Conservation (phyloP, 2,113 vertebrate species). For the Phalacrocorax brasilianus region DNA sequence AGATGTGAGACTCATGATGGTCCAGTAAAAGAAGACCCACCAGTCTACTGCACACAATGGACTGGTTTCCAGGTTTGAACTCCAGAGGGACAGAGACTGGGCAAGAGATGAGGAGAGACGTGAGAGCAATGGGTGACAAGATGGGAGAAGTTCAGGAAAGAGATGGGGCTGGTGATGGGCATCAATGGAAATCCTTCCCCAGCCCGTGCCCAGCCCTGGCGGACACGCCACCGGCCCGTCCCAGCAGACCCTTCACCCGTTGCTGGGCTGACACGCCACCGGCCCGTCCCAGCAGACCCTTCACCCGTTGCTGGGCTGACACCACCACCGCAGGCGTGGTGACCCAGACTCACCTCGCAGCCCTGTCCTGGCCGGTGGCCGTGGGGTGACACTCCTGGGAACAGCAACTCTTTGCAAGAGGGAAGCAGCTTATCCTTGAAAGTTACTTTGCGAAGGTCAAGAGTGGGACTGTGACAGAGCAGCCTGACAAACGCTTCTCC, state of each 20-base stretch:
- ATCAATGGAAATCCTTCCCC: not conserved
- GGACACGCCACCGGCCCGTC: not conserved
- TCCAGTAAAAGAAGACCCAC: not conserved
- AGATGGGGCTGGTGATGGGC: not conserved
- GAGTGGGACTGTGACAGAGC: constrained; percentile 67
- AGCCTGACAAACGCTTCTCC: constrained; percentile 76
- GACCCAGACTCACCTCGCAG: not conserved
- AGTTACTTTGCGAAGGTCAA: constrained; percentile 68
- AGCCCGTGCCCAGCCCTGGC: not conserved
- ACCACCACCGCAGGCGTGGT: rapidly evolving
- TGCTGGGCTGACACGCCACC: not conserved
- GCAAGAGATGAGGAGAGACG: not conserved
- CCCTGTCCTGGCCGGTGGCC: not conserved
- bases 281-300: not conserved
- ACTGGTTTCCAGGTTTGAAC: not conserved
- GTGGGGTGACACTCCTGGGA: not conserved
- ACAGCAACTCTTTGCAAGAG: not conserved
- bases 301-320: not conserved
- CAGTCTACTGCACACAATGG: not conserved
- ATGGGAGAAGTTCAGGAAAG: not conserved
- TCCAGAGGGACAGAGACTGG: not conserved
- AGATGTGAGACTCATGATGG: not conserved
- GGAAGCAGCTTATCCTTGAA: constrained; percentile 74
- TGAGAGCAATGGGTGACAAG: not conserved
- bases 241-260: not conserved